phyloP scores from a whole-genome alignment of 2,113 vertebrate species.

The Nibea coibor region DNA sequence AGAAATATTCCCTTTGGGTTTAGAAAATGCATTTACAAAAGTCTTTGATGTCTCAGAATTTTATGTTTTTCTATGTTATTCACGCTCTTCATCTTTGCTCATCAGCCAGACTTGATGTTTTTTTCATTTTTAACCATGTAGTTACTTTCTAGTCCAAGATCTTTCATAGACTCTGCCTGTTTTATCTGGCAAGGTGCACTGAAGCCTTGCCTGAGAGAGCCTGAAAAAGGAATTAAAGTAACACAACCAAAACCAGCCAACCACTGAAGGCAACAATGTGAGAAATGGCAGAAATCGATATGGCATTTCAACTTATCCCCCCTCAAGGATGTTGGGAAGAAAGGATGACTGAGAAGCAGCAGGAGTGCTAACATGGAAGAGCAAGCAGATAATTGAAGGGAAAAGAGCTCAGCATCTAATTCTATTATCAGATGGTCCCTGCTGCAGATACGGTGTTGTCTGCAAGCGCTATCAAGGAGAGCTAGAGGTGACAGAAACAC shows the following conservation, averaged over 20 bases:
- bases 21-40: slow-evolving; percentile 34
- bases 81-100: slow-evolving; percentile 39
- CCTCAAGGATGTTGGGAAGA: slow-evolving; percentile 56
- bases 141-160: slow-evolving; percentile 23
- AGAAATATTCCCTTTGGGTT: slow-evolving; percentile 41
- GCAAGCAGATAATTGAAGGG: slow-evolving; percentile 67
- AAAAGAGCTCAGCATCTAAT: slow-evolving; percentile 67
- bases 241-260: slow-evolving; percentile 54
- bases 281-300: slow-evolving; percentile 74
- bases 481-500: slow-evolving; percentile 49
- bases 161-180: slow-evolving; percentile 22
- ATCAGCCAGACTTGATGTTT: slow-evolving; percentile 3
- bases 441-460: slow-evolving; percentile 27
- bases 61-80: slow-evolving; percentile 45
- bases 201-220: slow-evolving; percentile 13
- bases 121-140: slow-evolving; percentile 15
- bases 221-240: slow-evolving; percentile 38
- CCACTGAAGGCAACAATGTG: slow-evolving; percentile 63
- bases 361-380: slow-evolving; percentile 60
- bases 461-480: slow-evolving; percentile 39
- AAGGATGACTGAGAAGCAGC: slow-evolving; percentile 62
- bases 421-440: slow-evolving; percentile 58
- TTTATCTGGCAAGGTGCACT: slow-evolving; percentile 42
- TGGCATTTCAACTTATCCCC: slow-evolving; percentile 58
- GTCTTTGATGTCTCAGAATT: slow-evolving; percentile 66